Base-by-base conservation (phyloP, 2,797 vertebrate species). In the Alcedo quadribrachys region DNA sequence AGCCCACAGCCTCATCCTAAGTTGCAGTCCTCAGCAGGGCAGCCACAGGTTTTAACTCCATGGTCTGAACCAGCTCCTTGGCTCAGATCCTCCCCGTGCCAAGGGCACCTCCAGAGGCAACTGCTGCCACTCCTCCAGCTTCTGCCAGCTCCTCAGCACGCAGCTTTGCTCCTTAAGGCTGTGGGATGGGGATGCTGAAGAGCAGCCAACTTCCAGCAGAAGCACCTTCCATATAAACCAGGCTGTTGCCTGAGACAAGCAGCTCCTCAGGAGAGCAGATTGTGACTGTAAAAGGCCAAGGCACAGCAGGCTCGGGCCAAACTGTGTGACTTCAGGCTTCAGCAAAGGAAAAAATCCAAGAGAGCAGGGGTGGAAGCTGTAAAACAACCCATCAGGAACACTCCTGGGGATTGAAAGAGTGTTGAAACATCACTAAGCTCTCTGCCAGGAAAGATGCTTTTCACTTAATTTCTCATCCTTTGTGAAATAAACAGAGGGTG, bases 261-360 rank as follows among this genome's bases (percentile, higher is more conserved):
- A 35, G 51, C 40, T 66, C 40, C 43, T 51, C 20, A 15, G 42
- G 28, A 92, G 51, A 63, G 33, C 19, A 86, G 51, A 67, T 20
- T 53, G 40, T 74, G 78, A 69, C 93, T 90, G 87, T 78, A 89
- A 95, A 93, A 94, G 92, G 79, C 81, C 37, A 85, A 50, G 1
- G 0, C 12, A 33, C 33, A 87, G 70, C 46, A 45, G 54, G 65
- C 60, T 70, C 5, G 3, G 33, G 62, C 74, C 57, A 63, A 82
- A 81, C 25, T 5, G 19, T 20, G 2, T 42, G 50, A 86, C 63
- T 81, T 84, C 63, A 85, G 51, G 85, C 83, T 84, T 81, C 46
- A 83, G 46, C 7, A 21, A 12, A 50, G 45, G 86, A 73, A 55
- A 50, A 27, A 25, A 25, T 15, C 6, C 12, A 25, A 48, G 22